A percentile compares a stretch with the other conserved stretches of the same genome.
Conservation (phyloP, 2,113 vertebrate species). For the Paramormyrops kingsleyae region DNA sequence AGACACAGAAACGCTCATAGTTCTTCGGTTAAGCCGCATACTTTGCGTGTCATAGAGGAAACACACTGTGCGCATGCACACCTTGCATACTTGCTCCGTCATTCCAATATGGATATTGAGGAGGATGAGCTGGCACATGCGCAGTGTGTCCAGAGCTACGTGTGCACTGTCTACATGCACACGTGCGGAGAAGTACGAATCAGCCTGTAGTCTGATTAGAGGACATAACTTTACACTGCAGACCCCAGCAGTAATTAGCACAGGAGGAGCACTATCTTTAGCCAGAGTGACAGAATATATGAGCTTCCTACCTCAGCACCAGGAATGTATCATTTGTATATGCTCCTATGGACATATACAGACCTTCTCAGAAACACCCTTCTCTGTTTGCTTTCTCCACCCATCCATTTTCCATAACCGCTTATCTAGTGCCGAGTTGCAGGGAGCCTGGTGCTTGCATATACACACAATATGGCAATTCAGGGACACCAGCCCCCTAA, state of each 20-base stretch:
- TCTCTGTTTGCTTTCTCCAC: not conserved
- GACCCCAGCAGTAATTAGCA: conserved; percentile 44
- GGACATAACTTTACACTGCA: conserved; percentile 49
- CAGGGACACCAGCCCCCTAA: not conserved
- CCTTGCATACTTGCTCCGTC: too few relatives aligned
- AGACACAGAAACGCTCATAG: too few relatives aligned
- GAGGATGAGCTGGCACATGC: too few relatives aligned
- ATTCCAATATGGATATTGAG: too few relatives aligned
- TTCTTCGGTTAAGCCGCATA: too few relatives aligned
- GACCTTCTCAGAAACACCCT: not conserved
- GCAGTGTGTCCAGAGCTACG: too few relatives aligned
- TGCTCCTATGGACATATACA: not conserved
- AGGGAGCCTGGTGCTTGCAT: not conserved
- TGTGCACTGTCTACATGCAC: too few relatives aligned
- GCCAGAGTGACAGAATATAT: conserved; percentile 50
- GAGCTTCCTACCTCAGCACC: conserved; percentile 43
- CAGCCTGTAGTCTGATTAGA: not conserved
- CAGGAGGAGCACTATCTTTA: conserved; percentile 56
- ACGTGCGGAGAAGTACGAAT: too few relatives aligned
- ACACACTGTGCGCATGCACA: too few relatives aligned
- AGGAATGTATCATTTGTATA: not conserved
- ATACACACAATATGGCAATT: not conserved
- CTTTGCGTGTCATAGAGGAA: too few relatives aligned
- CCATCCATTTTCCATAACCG: not conserved
- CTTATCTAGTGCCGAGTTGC: not conserved